Evolutionary conservation across 2,113 vertebrate species (phyloP), one percentile per base, ranked within the genome.

Genomic region (Myotis brandtii): DNA sequence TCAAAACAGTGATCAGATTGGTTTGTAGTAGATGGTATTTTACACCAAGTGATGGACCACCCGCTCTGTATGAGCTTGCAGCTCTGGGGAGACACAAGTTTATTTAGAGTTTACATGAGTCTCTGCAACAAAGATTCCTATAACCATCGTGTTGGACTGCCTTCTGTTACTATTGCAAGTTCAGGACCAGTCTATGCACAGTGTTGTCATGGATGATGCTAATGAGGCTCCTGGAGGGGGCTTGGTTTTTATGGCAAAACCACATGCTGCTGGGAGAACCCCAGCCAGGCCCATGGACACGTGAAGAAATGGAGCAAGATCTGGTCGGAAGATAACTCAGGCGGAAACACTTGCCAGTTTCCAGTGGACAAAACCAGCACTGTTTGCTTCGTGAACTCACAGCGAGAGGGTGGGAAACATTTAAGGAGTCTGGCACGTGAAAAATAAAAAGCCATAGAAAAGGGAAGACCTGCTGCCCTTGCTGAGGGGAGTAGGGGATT

Each of bases 231-330:
- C 18, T 32, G 16, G 82, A 75, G 27, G 10, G 23, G 8, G 54
- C 20, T 70, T 3, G 7, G 56, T 52, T 73, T 77, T 89, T 17
- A 30, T 0, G 27, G 40, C 20, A 23, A 52, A 17, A 5, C 56
- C 59, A 3, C 20, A 4, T 14, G 4, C 56, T 2, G 0, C 54
- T 9, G 0, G 11, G 50, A 46, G n/a, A 13, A 20, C 2, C 16
- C 48, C 30, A 21, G 30, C 30, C 75, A 77, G 48, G 48, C 30
- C 27, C 0, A 9, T 18, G 75, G 20, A 2, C n/a, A 34, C 11
- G 0, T 2, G 1, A 13, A 6, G n/a, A 25, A n/a, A 18, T 0
- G 1, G 11, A 52, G 0, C 2, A 10, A 32, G 37, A 37, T 23
- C 48, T 21, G 25, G 1, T 9, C 7, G 20, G 37, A n/a, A 18